A percentile compares a stretch with the other conserved stretches of the same genome.
These are phyloP conservation scores for Vanessa tameamea DNA, from an alignment of 1,140 invertebrate genomes.

Conservation along the genomic window DNA sequence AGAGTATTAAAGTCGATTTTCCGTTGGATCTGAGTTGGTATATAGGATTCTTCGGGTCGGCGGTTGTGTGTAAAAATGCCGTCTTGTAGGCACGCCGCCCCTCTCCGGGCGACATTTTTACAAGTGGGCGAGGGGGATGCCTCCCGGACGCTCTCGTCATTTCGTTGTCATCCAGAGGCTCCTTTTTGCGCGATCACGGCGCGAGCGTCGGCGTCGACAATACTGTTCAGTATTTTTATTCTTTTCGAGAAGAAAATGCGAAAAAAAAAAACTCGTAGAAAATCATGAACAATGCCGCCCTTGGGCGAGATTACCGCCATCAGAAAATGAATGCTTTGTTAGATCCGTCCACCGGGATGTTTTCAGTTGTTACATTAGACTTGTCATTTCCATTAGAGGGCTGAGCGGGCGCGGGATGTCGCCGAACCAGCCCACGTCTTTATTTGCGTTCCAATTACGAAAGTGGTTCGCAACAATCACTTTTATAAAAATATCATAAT, in stretches of 20 bases:
- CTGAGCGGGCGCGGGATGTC: conserved; percentile 60
- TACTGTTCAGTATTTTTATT: conserved; percentile 78
- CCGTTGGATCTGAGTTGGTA: conserved; percentile 37
- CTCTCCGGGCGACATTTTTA: conserved; percentile 71
- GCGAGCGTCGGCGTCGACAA: conserved; percentile 75
- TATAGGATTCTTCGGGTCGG: conserved; percentile 61
- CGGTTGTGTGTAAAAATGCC: conserved; percentile 71
- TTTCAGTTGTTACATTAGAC: conserved; percentile 77
- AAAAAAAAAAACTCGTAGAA: conserved; percentile 70
- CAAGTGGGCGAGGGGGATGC: conserved; percentile 59
- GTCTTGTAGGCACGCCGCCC: conserved; percentile 75
- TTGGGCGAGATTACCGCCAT: conserved; percentile 78
- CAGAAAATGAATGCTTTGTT: conserved; percentile 80
- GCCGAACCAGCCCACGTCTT: conserved; percentile 53
- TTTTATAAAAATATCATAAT: conserved; percentile 33
- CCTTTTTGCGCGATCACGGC: conserved; percentile 75
- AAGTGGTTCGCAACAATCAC: conserved; percentile 52
- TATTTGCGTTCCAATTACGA: conserved; percentile 65
- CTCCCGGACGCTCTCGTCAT: conserved; percentile 74
- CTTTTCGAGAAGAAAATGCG: conserved; percentile 73
- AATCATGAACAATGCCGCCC: conserved; percentile 77
- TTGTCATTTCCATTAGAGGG: conserved; percentile 72
- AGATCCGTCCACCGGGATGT: conserved; percentile 70
- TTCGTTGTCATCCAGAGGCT: conserved; percentile 77
- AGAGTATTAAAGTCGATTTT: conserved; percentile 44